A percentile compares a stretch with the other conserved stretches of the same genome.
These are phyloP conservation scores for Physella acuta DNA, from an alignment of 1,140 invertebrate species.

Conservation along the genomic window DNA sequence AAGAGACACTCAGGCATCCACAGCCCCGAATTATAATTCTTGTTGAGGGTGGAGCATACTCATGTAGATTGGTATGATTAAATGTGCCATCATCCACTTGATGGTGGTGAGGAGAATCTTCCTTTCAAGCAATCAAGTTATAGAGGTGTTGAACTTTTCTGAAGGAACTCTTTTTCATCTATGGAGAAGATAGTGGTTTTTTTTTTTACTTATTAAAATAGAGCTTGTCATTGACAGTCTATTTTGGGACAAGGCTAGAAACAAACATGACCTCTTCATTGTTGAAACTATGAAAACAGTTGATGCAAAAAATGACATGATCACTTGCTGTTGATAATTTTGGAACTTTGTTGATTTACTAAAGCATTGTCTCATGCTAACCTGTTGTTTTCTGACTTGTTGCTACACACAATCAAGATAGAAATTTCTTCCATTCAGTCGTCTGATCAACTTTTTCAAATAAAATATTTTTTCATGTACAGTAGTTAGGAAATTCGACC, in stretches of 20 bases:
- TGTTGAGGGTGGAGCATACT: no score
- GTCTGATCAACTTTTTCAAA: no score
- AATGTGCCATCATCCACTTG: no score
- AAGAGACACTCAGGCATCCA: neutral
- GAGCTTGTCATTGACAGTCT: neutral
- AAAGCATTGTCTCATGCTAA: no score
- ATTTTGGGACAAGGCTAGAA: neutral
- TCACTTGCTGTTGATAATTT: neutral
- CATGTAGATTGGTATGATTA: no score
- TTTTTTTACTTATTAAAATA: neutral
- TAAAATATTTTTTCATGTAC: no score
- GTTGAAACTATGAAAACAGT: neutral
- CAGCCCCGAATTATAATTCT: constrained; percentile 17
- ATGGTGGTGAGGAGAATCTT: neutral
- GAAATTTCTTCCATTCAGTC: no score
- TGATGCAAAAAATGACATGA: neutral
- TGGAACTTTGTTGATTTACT: neutral
- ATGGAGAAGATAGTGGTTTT: no score
- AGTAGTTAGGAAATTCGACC: no score
- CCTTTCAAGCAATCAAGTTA: neutral
- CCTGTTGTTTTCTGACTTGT: no score
- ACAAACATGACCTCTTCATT: no score
- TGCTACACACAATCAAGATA: no score
- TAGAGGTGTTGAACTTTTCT: neutral
- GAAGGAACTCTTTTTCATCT: neutral